phyloP scores from a whole-genome alignment of 2,113 vertebrate genomes.

The Megaleporinus macrocephalus region DNA sequence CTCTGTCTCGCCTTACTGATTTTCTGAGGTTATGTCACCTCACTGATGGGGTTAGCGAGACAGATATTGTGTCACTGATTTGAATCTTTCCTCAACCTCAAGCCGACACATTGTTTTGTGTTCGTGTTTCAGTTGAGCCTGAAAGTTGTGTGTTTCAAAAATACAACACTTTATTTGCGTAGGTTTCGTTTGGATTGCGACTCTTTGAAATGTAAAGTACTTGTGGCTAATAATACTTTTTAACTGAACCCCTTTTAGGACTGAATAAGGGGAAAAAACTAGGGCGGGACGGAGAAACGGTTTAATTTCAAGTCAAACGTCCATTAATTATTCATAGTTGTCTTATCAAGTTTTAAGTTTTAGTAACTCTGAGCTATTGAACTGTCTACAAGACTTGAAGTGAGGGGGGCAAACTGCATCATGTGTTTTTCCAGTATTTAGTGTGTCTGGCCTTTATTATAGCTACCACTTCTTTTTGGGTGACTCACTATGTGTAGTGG shows the following conservation, averaged over 20 bases:
- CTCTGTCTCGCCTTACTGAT: conserved; percentile 72
- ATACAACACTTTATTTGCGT: neutral
- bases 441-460: too few relatives aligned
- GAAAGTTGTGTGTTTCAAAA: neutral
- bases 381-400: too few relatives aligned
- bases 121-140: neutral
- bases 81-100: conserved; percentile 38
- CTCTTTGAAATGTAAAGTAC: neutral
- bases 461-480: too few relatives aligned
- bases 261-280: too few relatives aligned
- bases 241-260: neutral
- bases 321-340: too few relatives aligned
- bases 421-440: too few relatives aligned
- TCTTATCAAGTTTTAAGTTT: too few relatives aligned
- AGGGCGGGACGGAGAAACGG: too few relatives aligned
- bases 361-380: too few relatives aligned
- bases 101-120: neutral
- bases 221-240: too few relatives aligned
- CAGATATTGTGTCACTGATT: conserved; percentile 34
- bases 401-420: too few relatives aligned
- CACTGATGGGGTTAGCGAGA: conserved; percentile 29
- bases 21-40: conserved; percentile 52
- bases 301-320: too few relatives aligned
- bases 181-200: neutral
- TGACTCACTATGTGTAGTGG: neutral